Base-by-base conservation (phyloP, 2,797 vertebrate species). In the Pantherophis vulpinus region DNA sequence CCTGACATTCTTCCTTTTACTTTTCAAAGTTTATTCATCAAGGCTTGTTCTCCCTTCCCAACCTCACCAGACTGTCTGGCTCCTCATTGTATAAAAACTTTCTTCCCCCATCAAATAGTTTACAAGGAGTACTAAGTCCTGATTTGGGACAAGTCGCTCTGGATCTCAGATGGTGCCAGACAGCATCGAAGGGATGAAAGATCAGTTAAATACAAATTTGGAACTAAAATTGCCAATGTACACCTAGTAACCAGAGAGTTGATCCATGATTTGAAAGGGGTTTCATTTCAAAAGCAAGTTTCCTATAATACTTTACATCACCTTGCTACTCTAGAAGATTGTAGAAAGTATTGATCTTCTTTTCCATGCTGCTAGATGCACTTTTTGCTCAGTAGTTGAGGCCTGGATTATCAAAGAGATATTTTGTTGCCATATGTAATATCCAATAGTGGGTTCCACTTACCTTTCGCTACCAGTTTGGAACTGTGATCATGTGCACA, bases 11-110 rank as follows among this genome's bases (percentile, higher is more conserved):
- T 55, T 83, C 66, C 12, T 61, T 55, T 54, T 29, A n/a, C 25
- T 89, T 61, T 91, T 60, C 32, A 63, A 20, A 58, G 27, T 87
- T 93, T 58, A 90, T 32, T n/a, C 60, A 86, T 59, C 83, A 47
- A 70, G 60, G 47, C 27, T 74, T 86, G 56, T 27, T n/a, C n/a
- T 89, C 20, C 25, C 42, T 86, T 86, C 27, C 83, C 29, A 56
- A 61, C 42, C 59, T 20, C 18, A 74, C 90, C 90, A 91, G 87
- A 93, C 93, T 89, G 47, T 56, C 74, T 86, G 90, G 93, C 90
- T 93, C 93, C 93, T 89, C 29, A 27, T 83, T 89, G 56, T 89
- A 91, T 86, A 54, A 89, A 88, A 93, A 93, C 90, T 91, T 91
- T 93, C 32, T 86, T 91, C 89, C 87, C 63, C 87, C 70, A 89